phyloP scores from a whole-genome alignment of 2,888 invertebrate genomes.

The Acanthopleura granulata region DNA sequence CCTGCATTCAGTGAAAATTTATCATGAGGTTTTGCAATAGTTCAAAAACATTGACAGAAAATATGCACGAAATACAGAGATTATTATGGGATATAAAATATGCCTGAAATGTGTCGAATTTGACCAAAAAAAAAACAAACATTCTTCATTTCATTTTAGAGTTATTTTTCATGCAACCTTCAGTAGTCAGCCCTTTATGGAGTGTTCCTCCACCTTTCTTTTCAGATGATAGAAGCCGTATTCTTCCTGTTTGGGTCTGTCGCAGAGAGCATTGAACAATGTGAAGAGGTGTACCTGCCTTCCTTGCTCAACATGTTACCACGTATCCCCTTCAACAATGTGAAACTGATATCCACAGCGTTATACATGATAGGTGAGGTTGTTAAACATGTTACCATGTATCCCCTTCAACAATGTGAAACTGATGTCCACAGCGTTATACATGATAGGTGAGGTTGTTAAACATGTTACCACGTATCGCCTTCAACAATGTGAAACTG shows the following conservation, averaged over 20 bases:
- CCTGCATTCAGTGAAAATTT: no score
- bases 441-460: no score
- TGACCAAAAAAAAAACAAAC: no score
- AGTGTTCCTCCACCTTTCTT: constrained; percentile 19
- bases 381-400: constrained; percentile 73
- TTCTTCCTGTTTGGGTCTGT: constrained; percentile 76
- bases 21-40: no score
- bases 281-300: constrained; percentile 74
- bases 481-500: constrained; percentile 76
- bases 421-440: no score
- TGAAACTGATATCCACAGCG: constrained; percentile 79
- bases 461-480: constrained; percentile 69
- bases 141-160: no score
- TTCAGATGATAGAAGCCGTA: constrained; percentile 76
- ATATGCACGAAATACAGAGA: no score
- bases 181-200: background rate
- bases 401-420: constrained; percentile 73
- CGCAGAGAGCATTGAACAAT: constrained; percentile 74
- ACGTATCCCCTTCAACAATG: constrained; percentile 76
- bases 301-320: constrained; percentile 76
- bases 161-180: no score
- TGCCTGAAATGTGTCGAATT: no score
- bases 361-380: constrained; percentile 80
- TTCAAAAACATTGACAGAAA: no score
- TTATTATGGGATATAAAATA: no score